Conservation (phyloP, 1,140 invertebrate species). For the Zelostemma sp. region DNA sequence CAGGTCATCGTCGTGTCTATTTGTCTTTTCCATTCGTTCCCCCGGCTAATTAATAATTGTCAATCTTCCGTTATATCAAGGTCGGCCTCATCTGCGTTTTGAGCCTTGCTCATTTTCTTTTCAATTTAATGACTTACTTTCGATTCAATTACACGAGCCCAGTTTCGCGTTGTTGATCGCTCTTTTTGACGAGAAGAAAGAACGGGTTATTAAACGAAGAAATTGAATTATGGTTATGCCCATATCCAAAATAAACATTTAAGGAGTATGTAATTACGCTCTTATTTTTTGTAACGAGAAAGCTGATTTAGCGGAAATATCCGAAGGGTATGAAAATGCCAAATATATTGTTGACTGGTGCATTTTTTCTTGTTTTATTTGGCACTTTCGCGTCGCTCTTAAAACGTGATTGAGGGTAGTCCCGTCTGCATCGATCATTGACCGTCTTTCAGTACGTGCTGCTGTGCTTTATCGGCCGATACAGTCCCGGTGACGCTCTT, state of each 20-base stretch:
- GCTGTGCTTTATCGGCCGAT: slow-evolving; percentile 40
- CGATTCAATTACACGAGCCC: not conserved
- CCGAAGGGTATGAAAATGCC: too few species aligned
- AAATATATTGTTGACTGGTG: too few species aligned
- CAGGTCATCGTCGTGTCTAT: slow-evolving; percentile 6
- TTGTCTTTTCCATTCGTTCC: not conserved
- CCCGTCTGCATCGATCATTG: slow-evolving; percentile 34
- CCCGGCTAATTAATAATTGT: not conserved
- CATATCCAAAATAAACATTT: too few species aligned
- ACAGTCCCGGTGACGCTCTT: slow-evolving; percentile 30
- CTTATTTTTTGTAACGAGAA: not conserved
- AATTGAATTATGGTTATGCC: not conserved
- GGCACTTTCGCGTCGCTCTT: not conserved
- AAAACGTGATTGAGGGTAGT: not conserved
- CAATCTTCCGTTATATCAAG: slow-evolving; percentile 6
- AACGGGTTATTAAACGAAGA: not conserved
- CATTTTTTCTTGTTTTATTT: too few species aligned
- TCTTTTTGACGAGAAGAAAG: not conserved
- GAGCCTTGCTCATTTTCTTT: slow-evolving; percentile 2
- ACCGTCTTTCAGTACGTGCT: slow-evolving; percentile 15
- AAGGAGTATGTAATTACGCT: too few species aligned
- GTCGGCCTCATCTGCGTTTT: not conserved
- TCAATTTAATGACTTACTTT: slow-evolving; percentile 5
- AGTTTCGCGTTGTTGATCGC: not conserved
- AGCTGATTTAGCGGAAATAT: too few species aligned